Conservation (phyloP, 2,797 vertebrate genomes). For the Diplodus sargus region DNA sequence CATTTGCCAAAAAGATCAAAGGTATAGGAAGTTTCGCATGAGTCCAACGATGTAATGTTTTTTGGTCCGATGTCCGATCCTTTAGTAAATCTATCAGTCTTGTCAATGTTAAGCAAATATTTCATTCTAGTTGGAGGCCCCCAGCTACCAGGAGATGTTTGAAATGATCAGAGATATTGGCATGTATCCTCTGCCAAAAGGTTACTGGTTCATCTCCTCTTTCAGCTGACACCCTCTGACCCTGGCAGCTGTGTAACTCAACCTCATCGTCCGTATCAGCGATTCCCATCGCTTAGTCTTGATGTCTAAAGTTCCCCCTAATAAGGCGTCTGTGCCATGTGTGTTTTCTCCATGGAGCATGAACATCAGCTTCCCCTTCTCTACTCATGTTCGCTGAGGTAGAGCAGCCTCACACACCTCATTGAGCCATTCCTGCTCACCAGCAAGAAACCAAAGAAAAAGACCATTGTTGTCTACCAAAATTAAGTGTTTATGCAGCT, state of each 20-base stretch:
- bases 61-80: conserved; percentile 38
- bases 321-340: conserved; percentile 46
- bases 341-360: conserved; percentile 44
- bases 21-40: conserved; percentile 35
- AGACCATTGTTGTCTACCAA: conserved; percentile 73
- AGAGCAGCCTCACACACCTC: conserved; percentile 58
- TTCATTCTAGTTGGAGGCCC: conserved; percentile 43
- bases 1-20: conserved; percentile 62
- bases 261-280: conserved; percentile 55
- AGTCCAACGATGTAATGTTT: conserved; percentile 40
- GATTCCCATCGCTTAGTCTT: conserved; percentile 51
- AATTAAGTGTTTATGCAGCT: conserved; percentile 43
- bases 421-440: conserved; percentile 43
- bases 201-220: conserved; percentile 71
- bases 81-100: conserved; percentile 44
- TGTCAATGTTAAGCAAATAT: conserved; percentile 27
- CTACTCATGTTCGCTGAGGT: conserved; percentile 38
- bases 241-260: conserved; percentile 67
- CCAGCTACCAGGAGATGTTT: conserved; percentile 38
- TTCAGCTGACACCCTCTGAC: conserved; percentile 65
- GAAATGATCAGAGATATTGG: conserved; percentile 26
- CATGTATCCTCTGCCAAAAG: conserved; percentile 48
- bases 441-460: conserved; percentile 62
- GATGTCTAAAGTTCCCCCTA: conserved; percentile 52
- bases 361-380: conserved; percentile 44